Conservation (phyloP, 2,888 invertebrate genomes). For the Drosophila pegasa region DNA sequence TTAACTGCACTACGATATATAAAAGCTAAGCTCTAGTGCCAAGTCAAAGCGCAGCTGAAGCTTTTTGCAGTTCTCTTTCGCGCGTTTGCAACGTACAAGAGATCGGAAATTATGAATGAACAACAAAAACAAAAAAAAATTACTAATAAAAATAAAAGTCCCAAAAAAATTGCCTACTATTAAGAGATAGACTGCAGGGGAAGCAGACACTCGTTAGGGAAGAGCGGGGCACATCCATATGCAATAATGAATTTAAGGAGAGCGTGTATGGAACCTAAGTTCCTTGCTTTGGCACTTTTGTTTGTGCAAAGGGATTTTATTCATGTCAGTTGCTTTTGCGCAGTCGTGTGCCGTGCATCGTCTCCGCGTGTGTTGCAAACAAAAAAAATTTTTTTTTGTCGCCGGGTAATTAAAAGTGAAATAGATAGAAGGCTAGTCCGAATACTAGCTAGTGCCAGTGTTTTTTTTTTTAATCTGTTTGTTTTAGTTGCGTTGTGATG, state of each 20-base stretch:
- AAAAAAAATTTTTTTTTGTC: no score
- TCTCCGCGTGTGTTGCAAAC: no score
- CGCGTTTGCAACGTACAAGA: not conserved
- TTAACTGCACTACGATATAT: slow-evolving; percentile 39
- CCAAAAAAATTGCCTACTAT: no score
- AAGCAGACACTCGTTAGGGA: no score
- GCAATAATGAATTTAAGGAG: not conserved
- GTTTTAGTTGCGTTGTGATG: not conserved
- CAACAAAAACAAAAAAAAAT: no score
- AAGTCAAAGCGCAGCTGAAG: slow-evolving; percentile 27
- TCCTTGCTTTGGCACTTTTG: not conserved
- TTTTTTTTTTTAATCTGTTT: not conserved
- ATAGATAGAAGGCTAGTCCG: not conserved
- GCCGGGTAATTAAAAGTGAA: no score
- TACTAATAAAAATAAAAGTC: no score
- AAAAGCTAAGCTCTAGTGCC: slow-evolving; percentile 69
- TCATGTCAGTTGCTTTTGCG: not conserved
- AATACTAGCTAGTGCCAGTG: not conserved
- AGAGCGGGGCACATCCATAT: no score
- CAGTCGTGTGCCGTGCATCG: not conserved
- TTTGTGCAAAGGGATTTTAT: not conserved
- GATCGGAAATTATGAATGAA: slow-evolving; percentile 4
- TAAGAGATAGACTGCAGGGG: not conserved
- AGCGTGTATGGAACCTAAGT: no score
- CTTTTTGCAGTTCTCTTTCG: slow-evolving; percentile 8